A percentile compares a stretch with the other conserved stretches of the same genome.
phyloP scores from a whole-genome alignment of 2,797 vertebrate species.

The Galago senegalensis region DNA sequence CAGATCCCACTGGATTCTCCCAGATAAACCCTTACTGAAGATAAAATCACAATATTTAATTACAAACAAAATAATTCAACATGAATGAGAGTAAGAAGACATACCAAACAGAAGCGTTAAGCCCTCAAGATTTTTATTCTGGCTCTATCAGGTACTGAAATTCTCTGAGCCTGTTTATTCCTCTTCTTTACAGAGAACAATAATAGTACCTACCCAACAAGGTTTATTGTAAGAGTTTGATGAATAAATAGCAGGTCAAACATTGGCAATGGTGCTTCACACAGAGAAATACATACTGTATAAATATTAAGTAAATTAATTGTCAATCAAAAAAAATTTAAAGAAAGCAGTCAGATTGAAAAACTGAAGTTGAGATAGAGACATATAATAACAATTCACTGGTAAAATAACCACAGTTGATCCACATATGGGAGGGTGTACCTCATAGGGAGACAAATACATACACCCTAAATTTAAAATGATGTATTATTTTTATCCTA shows the following conservation, averaged over 20 bases:
- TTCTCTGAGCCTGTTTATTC: neutral
- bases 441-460: neutral
- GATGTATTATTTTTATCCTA: neutral
- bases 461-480: neutral
- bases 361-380: neutral
- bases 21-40: conserved; percentile 46
- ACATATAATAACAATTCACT: neutral
- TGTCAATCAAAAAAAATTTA: neutral
- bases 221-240: conserved; percentile 2
- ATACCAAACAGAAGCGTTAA: neutral
- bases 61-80: conserved; percentile 31
- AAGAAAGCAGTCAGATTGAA: neutral
- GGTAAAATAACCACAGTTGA: neutral
- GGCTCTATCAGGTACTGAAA: neutral
- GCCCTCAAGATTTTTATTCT: neutral
- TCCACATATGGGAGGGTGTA: neutral
- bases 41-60: conserved; percentile 35
- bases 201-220: neutral
- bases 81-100: neutral
- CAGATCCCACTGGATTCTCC: neutral
- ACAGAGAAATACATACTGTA: neutral
- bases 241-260: neutral
- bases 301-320: conserved; percentile 40
- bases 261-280: neutral
- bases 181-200: neutral